Percentiles rank a stretch among this genome's conserved stretches.
Conservation (phyloP, 1,140 invertebrate species). For the Phenacoccus solenopsis region DNA sequence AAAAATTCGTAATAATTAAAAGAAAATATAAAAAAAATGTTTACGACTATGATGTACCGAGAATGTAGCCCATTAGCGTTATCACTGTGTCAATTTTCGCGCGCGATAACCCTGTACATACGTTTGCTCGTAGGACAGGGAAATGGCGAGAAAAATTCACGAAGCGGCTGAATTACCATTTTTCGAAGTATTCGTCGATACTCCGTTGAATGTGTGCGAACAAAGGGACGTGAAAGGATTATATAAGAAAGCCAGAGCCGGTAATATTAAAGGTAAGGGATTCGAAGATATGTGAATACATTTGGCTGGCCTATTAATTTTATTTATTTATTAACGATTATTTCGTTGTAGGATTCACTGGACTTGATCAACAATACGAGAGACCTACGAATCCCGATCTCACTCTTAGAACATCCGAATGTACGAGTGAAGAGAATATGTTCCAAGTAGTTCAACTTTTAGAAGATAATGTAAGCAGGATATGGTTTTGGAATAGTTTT, state of each 20-base stretch:
- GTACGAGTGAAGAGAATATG: conserved; percentile 55
- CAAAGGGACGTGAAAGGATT: conserved; percentile 90
- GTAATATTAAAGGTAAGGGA: conserved; percentile 62
- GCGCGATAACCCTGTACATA: too few relatives aligned
- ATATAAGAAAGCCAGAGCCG: conserved; percentile 93
- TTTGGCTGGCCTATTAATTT: neutral
- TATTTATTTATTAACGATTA: neutral
- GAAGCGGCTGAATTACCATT: conserved; percentile 77
- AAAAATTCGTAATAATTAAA: too few relatives aligned
- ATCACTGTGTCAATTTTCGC: too few relatives aligned
- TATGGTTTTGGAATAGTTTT: conserved; percentile 23
- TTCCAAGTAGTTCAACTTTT: conserved; percentile 64
- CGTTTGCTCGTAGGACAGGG: conserved; percentile 53
- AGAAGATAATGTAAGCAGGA: conserved; percentile 47
- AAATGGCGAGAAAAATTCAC: conserved; percentile 78
- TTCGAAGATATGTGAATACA: neutral
- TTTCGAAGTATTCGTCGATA: conserved; percentile 93
- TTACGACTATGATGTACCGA: too few relatives aligned
- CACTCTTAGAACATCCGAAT: conserved; percentile 67
- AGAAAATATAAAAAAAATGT: too few relatives aligned
- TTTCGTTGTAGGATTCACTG: conserved; percentile 70
- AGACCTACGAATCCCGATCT: conserved; percentile 75
- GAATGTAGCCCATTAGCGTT: too few relatives aligned
- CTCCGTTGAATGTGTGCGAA: conserved; percentile 89
- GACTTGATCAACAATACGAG: conserved; percentile 94